These are phyloP conservation scores for Megalops cyprinoides DNA, from an alignment of 2,797 vertebrate species.

Conservation along the genomic window DNA sequence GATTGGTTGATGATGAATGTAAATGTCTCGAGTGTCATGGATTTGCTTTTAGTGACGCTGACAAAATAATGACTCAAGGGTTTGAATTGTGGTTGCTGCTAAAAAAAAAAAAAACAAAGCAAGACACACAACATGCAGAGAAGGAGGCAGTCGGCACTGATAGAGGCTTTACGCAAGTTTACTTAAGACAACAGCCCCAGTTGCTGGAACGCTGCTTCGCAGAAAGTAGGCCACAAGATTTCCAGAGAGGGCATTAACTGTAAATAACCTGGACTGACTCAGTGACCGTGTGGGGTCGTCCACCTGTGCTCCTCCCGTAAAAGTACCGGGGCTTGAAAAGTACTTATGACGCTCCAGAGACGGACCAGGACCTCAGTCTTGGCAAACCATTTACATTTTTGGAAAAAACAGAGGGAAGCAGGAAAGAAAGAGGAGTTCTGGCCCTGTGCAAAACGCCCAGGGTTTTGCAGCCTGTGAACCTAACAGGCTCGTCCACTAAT, in stretches of 20 bases:
- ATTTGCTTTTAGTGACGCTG: neutral
- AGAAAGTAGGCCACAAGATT: conserved; percentile 50
- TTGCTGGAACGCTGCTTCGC: conserved; percentile 52
- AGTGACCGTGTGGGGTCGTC: conserved; percentile 32
- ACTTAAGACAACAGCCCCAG: neutral
- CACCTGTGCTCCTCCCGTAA: conserved; percentile 49
- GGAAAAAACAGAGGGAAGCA: conserved; percentile 32
- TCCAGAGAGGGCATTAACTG: conserved; percentile 59
- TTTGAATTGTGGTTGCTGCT: no score
- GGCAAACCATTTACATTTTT: conserved; percentile 29
- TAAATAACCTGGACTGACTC: conserved; percentile 38
- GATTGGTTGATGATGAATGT: neutral
- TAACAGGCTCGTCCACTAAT: conserved; percentile 44
- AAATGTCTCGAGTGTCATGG: neutral
- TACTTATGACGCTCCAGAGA: conserved; percentile 49
- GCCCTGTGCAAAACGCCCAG: conserved; percentile 26
- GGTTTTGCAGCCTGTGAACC: conserved; percentile 19
- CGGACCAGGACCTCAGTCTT: conserved; percentile 30
- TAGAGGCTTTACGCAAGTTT: neutral
- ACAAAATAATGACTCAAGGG: neutral
- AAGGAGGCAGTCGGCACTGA: neutral
- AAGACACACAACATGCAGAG: no score
- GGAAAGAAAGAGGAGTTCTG: conserved; percentile 24
- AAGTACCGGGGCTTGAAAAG: conserved; percentile 42
- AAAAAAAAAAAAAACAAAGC: no score